Conservation (phyloP, 1,140 invertebrate species). For the Neodiprion virginianus region DNA sequence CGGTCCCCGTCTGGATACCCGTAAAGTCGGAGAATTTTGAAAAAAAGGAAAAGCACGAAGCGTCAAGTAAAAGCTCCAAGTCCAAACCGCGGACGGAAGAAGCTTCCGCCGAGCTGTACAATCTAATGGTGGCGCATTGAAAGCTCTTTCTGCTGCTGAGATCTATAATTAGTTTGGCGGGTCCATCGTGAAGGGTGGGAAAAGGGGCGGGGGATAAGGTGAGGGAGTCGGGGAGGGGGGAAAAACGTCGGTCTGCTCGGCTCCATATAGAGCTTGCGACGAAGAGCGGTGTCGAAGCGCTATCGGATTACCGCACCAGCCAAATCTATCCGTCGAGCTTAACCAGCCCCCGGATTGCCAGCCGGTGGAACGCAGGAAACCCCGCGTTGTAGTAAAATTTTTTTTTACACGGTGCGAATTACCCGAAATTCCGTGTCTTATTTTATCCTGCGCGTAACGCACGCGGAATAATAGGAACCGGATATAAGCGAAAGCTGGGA, state of each 20-base stretch:
- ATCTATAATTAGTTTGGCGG: not conserved
- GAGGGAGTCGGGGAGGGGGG: slow-evolving; percentile 42
- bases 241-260: slow-evolving; percentile 27
- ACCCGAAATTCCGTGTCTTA: too few relatives aligned
- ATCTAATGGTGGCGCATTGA: not conserved
- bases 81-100: too few relatives aligned
- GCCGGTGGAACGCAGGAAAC: too few relatives aligned
- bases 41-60: slow-evolving; percentile 21
- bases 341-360: not conserved
- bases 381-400: too few relatives aligned
- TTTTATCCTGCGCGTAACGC: too few relatives aligned
- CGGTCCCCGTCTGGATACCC: too few relatives aligned
- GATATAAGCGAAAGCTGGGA: too few relatives aligned
- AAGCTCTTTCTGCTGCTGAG: not conserved
- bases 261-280: slow-evolving; percentile 61
- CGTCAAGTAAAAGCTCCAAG: slow-evolving; percentile 22
- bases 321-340: slow-evolving; percentile 5
- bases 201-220: slow-evolving; percentile 26
- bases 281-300: slow-evolving; percentile 41
- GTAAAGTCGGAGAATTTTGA: not conserved
- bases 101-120: too few relatives aligned
- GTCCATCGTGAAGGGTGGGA: slow-evolving; percentile 7
- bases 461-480: too few relatives aligned
- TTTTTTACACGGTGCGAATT: too few relatives aligned
- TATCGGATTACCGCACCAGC: slow-evolving; percentile 52